These are phyloP conservation scores for Patella ulyssiponensis DNA, from an alignment of 2,888 invertebrate species.

Conservation along the genomic window DNA sequence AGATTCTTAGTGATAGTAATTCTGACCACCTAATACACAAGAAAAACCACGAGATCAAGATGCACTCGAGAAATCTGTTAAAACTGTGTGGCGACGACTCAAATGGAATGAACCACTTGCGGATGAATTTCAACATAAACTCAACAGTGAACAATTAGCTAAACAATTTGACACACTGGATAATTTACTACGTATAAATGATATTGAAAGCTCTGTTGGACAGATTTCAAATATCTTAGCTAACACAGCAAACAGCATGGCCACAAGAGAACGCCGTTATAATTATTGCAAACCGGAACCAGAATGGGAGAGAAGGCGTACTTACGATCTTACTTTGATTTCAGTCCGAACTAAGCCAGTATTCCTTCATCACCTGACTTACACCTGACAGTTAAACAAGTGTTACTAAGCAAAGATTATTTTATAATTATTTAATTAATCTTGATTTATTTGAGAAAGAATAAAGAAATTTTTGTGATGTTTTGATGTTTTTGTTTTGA, in stretches of 20 bases:
- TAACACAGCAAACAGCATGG: neutral
- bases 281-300: neutral
- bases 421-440: too few relatives aligned
- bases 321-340: too few relatives aligned
- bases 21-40: neutral
- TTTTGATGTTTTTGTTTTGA: too few relatives aligned
- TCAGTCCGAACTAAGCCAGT: too few relatives aligned
- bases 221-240: neutral
- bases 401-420: too few relatives aligned
- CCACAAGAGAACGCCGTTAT: neutral
- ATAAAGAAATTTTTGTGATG: too few relatives aligned
- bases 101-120: neutral
- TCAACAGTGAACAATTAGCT: neutral
- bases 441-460: too few relatives aligned
- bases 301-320: too few relatives aligned
- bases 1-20: neutral
- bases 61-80: neutral
- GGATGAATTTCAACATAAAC: neutral
- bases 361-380: too few relatives aligned
- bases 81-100: neutral
- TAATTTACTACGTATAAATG: neutral
- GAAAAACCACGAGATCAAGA: neutral
- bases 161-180: neutral
- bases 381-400: too few relatives aligned
- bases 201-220: neutral